Evolutionary conservation across 2,113 vertebrate genomes (phyloP).

Genomic region (Corydoras maculifer): DNA sequence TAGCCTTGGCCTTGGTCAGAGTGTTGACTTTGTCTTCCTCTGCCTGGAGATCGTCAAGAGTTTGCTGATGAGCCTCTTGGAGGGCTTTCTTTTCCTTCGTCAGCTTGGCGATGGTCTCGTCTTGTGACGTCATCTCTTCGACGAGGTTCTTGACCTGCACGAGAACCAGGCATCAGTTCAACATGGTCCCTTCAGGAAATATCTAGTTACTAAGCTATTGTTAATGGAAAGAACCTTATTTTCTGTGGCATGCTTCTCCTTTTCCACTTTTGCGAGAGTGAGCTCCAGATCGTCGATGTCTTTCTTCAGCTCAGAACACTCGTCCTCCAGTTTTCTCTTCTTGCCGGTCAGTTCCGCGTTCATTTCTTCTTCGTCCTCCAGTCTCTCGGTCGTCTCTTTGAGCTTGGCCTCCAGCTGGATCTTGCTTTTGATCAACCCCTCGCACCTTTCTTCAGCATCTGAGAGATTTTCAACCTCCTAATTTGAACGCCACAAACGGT

Average conservation of each 20-base stretch:
- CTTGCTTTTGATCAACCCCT: constrained; percentile 41
- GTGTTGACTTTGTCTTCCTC: constrained; percentile 67
- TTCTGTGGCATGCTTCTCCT: constrained; percentile 40
- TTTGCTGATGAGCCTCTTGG: constrained; percentile 47
- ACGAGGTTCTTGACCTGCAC: constrained; percentile 43
- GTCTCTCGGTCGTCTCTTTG: constrained; percentile 61
- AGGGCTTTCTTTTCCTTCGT: constrained; percentile 49
- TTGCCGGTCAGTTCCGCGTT: constrained; percentile 65
- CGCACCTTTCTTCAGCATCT: constrained; percentile 42
- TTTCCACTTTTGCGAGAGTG: constrained; percentile 41
- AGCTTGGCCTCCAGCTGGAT: constrained; percentile 52
- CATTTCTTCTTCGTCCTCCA: constrained; percentile 68
- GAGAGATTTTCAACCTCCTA: constrained; percentile 53
- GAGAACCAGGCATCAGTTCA: no score
- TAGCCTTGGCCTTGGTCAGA: constrained; percentile 58
- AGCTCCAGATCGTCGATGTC: constrained; percentile 57
- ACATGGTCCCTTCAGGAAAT: no score
- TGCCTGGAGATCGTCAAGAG: constrained; percentile 61
- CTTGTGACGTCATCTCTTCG: constrained; percentile 45
- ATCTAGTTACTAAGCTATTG: no score
- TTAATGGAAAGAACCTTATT: constrained; percentile 10
- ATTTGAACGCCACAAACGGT: not conserved
- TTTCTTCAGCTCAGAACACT: constrained; percentile 74
- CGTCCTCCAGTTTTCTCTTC: constrained; percentile 73
- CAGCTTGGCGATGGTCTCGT: constrained; percentile 42